Conservation (phyloP, 2,888 invertebrate genomes). For the Cerastis leucographa region DNA sequence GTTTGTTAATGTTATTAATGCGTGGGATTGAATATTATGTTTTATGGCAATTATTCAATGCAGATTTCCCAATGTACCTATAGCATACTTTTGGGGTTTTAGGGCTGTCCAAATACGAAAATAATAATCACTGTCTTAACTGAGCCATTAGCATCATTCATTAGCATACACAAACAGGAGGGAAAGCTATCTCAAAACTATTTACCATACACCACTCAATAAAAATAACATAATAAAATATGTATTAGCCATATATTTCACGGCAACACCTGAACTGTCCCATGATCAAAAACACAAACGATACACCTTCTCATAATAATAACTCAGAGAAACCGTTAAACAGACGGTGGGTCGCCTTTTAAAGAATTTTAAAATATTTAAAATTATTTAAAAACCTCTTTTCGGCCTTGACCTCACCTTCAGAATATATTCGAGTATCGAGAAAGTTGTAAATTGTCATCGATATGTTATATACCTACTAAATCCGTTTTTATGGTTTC, state of each 20-base stretch:
- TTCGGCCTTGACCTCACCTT: slow-evolving; percentile 72
- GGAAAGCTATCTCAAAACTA: slow-evolving; percentile 38
- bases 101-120: too few species aligned
- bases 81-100: too few species aligned
- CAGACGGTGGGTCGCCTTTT: slow-evolving; percentile 57
- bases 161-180: slow-evolving; percentile 12
- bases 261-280: slow-evolving; percentile 35
- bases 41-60: too few species aligned
- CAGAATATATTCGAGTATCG: slow-evolving; percentile 47
- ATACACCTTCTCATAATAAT: slow-evolving; percentile 54
- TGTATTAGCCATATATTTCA: slow-evolving; percentile 51
- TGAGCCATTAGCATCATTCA: slow-evolving; percentile 9
- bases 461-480: slow-evolving; percentile 55
- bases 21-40: not conserved
- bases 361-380: slow-evolving; percentile 68
- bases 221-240: slow-evolving; percentile 53
- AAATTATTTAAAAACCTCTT: slow-evolving; percentile 57
- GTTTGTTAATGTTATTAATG: slow-evolving; percentile 8
- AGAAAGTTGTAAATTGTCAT: slow-evolving; percentile 63
- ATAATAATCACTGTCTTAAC: too few species aligned
- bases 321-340: slow-evolving; percentile 63
- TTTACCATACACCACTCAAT: slow-evolving; percentile 31
- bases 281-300: slow-evolving; percentile 41
- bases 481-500: slow-evolving; percentile 34
- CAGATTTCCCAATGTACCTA: too few species aligned